These are phyloP conservation scores for Lasioglossum albipes DNA, from an alignment of 1,140 invertebrate genomes.

Conservation along the genomic window DNA sequence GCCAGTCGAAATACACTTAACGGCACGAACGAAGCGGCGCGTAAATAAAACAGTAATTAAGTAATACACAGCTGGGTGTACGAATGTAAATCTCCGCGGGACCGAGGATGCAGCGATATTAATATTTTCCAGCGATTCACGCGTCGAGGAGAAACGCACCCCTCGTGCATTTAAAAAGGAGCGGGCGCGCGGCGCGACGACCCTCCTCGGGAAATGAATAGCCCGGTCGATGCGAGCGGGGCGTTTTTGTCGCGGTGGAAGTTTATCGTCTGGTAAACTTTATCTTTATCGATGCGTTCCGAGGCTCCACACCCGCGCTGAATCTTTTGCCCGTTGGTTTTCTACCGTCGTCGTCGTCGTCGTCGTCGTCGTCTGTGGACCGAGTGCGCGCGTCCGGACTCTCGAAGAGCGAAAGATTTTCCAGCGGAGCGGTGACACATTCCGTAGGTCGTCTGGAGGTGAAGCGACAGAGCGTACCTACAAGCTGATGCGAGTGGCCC, in stretches of 20 bases:
- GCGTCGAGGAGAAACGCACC: neutral
- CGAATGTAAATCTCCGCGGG: neutral
- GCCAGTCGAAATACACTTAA: neutral
- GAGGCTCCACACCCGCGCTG: neutral
- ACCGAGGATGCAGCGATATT: slow-evolving; percentile 11
- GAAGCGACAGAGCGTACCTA: slow-evolving; percentile 22
- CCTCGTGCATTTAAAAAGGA: slow-evolving; percentile 26
- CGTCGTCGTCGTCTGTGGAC: no score
- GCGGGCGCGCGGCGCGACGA: slow-evolving; percentile 14
- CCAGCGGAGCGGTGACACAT: slow-evolving; percentile 27
- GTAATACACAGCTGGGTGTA: neutral
- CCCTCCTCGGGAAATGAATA: slow-evolving; percentile 55
- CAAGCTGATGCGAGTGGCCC: neutral
- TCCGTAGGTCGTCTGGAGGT: slow-evolving; percentile 44
- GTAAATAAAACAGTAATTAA: slow-evolving; percentile 1
- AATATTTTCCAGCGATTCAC: slow-evolving; percentile 18
- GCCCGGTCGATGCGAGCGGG: slow-evolving; percentile 13
- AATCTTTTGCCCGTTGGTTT: neutral
- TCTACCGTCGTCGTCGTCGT: no score
- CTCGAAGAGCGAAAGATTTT: slow-evolving; percentile 47
- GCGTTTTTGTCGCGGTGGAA: slow-evolving; percentile 51
- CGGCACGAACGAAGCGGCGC: neutral
- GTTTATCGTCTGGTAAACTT: slow-evolving; percentile 56
- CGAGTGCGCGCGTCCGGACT: no score
- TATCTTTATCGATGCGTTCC: slow-evolving; percentile 52